A percentile compares a stretch with the other conserved stretches of the same genome.
Conservation (phyloP, 1,140 invertebrate genomes). For the Drosophila burlai region DNA sequence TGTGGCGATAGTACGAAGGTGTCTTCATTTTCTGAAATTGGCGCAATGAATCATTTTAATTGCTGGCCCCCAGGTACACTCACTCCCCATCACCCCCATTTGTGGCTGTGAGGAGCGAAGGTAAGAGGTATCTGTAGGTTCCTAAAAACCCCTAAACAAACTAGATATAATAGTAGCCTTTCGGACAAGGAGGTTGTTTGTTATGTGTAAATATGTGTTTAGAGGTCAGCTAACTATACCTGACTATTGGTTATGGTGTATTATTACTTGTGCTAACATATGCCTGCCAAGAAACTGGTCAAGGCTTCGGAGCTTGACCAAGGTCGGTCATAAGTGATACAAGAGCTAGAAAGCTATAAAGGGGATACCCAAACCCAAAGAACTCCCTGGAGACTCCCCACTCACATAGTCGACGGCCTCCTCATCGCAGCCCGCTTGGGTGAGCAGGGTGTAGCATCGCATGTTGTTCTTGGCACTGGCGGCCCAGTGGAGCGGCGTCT, state of each 20-base stretch:
- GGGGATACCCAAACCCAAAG: neutral
- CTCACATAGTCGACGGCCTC: conserved; percentile 93
- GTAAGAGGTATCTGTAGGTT: neutral
- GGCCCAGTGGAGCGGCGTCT: conserved; percentile 96
- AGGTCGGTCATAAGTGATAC: neutral
- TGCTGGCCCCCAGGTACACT: conserved; percentile 8
- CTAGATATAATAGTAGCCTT: neutral
- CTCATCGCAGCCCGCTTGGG: conserved; percentile 91
- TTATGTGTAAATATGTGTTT: conserved; percentile 6
- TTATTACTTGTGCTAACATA: conserved; percentile 4
- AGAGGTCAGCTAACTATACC: conserved; percentile 8
- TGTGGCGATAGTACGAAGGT: conserved; percentile 91
- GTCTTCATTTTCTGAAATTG: conserved; percentile 91
- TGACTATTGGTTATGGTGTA: neutral
- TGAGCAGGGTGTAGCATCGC: conserved; percentile 90
- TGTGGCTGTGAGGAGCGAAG: neutral
- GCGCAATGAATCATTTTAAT: conserved; percentile 65
- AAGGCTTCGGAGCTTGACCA: neutral
- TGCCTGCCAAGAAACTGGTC: conserved; percentile 6
- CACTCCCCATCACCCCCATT: neutral
- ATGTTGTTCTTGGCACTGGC: conserved; percentile 90
- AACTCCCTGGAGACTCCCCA: neutral
- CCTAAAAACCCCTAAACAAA: neutral
- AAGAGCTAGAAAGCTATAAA: too few species aligned
- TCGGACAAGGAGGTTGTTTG: neutral